phyloP scores from a whole-genome alignment of 2,888 invertebrate genomes.

The Sinelater perroti region DNA sequence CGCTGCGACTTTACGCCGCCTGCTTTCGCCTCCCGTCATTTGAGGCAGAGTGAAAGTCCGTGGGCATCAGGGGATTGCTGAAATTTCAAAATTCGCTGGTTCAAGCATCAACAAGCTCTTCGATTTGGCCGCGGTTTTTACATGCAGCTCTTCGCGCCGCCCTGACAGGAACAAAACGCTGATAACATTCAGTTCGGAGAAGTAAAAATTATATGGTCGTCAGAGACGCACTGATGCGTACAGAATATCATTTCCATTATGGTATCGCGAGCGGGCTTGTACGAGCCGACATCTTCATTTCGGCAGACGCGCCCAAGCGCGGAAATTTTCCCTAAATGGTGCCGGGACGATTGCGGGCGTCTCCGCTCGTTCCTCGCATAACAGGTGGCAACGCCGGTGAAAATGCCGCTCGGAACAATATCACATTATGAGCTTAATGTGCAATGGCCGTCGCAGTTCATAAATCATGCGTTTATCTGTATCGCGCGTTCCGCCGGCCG shows the following conservation, averaged over 20 bases:
- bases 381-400: too few relatives aligned
- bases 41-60: neutral
- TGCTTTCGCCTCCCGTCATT: neutral
- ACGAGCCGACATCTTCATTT: constrained; percentile 41
- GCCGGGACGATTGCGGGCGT: neutral
- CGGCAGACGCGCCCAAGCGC: constrained; percentile 35
- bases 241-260: constrained; percentile 40
- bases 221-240: constrained; percentile 39
- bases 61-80: constrained; percentile 1
- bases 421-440: too few relatives aligned
- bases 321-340: constrained; percentile 29
- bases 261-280: constrained; percentile 28
- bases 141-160: neutral
- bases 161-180: constrained; percentile 13
- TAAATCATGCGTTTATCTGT: too few relatives aligned
- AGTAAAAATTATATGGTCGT: constrained; percentile 32
- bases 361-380: too few relatives aligned
- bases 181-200: constrained; percentile 24
- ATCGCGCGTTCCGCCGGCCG: constrained; percentile 25
- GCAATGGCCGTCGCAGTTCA: too few relatives aligned
- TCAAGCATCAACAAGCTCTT: too few relatives aligned
- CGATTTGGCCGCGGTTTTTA: too few relatives aligned
- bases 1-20: neutral
- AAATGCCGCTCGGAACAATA: too few relatives aligned
- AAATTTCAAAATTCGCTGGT: neutral